Evolutionary conservation across 2,797 vertebrate genomes (phyloP).

Genomic region (Epinephelus malabaricus): DNA sequence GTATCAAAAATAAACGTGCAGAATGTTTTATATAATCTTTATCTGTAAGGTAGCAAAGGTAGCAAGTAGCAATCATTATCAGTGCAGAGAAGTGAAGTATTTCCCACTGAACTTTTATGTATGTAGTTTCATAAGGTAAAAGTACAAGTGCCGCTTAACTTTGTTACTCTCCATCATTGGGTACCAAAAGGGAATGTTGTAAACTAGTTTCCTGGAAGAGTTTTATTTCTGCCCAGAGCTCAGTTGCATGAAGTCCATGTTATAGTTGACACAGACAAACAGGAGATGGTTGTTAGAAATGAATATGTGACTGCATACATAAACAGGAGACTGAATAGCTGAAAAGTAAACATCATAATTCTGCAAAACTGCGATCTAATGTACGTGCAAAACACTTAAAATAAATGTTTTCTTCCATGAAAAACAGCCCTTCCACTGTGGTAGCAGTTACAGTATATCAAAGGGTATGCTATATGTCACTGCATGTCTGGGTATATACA

Average conservation of each 20-base stretch:
- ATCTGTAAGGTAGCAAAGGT: no score
- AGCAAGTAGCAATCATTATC: no score
- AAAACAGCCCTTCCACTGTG: background rate
- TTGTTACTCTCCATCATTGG: no score
- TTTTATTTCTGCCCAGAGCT: constrained; percentile 10
- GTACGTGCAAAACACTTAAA: background rate
- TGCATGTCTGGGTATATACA: no score
- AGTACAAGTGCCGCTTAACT: no score
- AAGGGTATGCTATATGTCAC: no score
- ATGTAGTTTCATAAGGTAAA: no score
- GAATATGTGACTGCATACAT: no score
- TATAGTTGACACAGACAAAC: background rate
- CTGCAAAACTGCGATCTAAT: background rate
- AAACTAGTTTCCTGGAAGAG: constrained; percentile 3
- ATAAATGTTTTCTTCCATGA: background rate
- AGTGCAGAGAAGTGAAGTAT: no score
- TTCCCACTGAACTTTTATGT: no score
- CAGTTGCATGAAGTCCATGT: background rate
- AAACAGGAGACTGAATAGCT: background rate
- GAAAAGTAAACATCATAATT: background rate
- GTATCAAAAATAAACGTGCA: background rate
- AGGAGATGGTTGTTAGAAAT: background rate
- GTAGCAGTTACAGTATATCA: background rate
- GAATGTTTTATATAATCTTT: background rate
- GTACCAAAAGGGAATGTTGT: no score